Evolutionary conservation across 2,797 vertebrate species (phyloP).

Genomic region (Discoglossus pictus): DNA sequence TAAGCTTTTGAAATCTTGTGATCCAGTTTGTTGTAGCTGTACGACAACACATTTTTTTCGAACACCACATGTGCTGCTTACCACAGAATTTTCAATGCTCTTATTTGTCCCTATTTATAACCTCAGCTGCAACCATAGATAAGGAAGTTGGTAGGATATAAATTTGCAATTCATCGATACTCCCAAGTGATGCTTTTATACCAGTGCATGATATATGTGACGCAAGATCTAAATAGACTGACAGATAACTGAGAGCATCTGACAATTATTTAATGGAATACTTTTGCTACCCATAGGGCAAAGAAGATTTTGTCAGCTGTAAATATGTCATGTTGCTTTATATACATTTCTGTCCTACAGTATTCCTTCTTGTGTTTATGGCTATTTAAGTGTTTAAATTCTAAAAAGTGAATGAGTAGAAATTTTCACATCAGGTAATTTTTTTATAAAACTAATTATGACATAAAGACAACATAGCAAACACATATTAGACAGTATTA

Average conservation of each 20-base stretch:
- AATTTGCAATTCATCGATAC: too few species aligned
- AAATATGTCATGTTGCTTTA: slow-evolving; percentile 54
- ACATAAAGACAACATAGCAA: too few species aligned
- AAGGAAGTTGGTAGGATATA: too few species aligned
- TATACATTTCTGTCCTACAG: slow-evolving; percentile 35
- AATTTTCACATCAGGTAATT: background rate
- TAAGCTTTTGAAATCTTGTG: too few species aligned
- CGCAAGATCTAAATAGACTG: slow-evolving; percentile 51
- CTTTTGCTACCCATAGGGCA: slow-evolving; percentile 52
- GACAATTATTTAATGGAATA: slow-evolving; percentile 54
- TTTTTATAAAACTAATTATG: background rate
- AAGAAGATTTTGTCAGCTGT: slow-evolving; percentile 55
- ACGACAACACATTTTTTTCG: too few species aligned
- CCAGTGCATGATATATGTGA: slow-evolving; percentile 31
- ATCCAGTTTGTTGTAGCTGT: too few species aligned
- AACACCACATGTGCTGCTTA: too few species aligned
- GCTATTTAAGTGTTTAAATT: slow-evolving; percentile 51
- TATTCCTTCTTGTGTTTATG: slow-evolving; percentile 31
- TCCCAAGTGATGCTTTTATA: too few species aligned
- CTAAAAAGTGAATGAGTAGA: slow-evolving; percentile 14
- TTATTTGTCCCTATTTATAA: too few species aligned
- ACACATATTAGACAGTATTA: too few species aligned
- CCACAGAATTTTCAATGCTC: too few species aligned
- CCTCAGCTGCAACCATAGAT: too few species aligned
- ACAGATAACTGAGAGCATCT: slow-evolving; percentile 57